These are phyloP conservation scores for Ursus arctos DNA, from an alignment of 2,113 vertebrate genomes.

Conservation along the genomic window DNA sequence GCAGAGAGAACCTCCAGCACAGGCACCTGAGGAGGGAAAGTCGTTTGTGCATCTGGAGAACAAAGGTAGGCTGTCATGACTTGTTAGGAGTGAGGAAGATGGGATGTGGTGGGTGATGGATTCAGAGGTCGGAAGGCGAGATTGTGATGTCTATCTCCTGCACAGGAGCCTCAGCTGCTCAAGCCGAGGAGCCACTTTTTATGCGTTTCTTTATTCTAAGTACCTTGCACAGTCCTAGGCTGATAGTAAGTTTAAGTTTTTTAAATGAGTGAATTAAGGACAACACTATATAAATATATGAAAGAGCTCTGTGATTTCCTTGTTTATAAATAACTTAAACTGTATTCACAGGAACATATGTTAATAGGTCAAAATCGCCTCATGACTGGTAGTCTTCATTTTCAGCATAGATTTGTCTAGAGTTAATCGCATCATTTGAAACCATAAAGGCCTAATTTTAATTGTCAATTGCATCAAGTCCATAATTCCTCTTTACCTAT, in stretches of 20 bases:
- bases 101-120: fast-evolving
- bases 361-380: constrained; percentile 45
- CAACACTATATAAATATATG: background rate
- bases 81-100: background rate
- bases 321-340: constrained; percentile 30
- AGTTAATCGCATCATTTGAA: background rate
- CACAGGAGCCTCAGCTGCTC: background rate
- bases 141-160: background rate
- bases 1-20: background rate
- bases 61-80: background rate
- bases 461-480: background rate
- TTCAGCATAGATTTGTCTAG: background rate
- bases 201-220: background rate
- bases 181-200: background rate
- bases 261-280: background rate
- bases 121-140: background rate
- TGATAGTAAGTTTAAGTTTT: background rate
- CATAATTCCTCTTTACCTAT: background rate
- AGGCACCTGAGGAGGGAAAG: background rate
- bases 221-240: background rate
- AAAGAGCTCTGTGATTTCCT: background rate
- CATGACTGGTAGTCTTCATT: background rate
- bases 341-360: background rate
- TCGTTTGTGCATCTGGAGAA: background rate
- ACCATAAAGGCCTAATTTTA: background rate